These are phyloP conservation scores for Hippoglossus stenolepis DNA, from an alignment of 2,113 vertebrate species.

Conservation along the genomic window DNA sequence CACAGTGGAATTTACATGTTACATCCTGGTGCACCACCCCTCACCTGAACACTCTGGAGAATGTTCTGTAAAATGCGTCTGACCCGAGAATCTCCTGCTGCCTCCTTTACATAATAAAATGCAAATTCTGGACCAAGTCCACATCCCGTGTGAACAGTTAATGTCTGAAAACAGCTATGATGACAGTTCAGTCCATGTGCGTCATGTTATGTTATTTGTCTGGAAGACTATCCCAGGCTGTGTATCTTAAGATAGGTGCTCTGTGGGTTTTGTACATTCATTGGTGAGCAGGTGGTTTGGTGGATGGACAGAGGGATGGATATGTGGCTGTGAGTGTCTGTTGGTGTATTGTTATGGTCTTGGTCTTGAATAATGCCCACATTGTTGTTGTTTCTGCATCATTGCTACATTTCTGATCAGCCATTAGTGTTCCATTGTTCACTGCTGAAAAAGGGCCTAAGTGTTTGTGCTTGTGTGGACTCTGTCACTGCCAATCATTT, in stretches of 20 bases:
- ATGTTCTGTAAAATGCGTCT: too few relatives aligned
- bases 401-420: conserved; percentile 25
- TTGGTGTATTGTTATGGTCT: conserved; percentile 39
- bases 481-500: conserved; percentile 14
- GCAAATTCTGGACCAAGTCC: too few relatives aligned
- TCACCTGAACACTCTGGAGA: too few relatives aligned
- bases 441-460: conserved; percentile 15
- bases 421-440: conserved; percentile 49
- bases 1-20: too few relatives aligned
- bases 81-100: too few relatives aligned
- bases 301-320: conserved; percentile 18
- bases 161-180: neutral
- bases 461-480: conserved; percentile 36
- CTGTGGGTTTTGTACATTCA: conserved; percentile 38
- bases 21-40: too few relatives aligned
- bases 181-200: neutral
- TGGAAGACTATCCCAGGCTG: neutral
- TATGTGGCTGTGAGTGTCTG: conserved; percentile 36
- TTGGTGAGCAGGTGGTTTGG: conserved; percentile 19
- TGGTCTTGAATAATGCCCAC: conserved; percentile 49
- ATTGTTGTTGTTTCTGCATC: conserved; percentile 58
- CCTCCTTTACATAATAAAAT: too few relatives aligned
- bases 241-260: neutral
- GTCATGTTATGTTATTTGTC: conserved; percentile 17
- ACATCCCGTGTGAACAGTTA: too few relatives aligned